Evolutionary conservation across 2,797 vertebrate genomes (phyloP).

Genomic region (Sarcoramphus papa): DNA sequence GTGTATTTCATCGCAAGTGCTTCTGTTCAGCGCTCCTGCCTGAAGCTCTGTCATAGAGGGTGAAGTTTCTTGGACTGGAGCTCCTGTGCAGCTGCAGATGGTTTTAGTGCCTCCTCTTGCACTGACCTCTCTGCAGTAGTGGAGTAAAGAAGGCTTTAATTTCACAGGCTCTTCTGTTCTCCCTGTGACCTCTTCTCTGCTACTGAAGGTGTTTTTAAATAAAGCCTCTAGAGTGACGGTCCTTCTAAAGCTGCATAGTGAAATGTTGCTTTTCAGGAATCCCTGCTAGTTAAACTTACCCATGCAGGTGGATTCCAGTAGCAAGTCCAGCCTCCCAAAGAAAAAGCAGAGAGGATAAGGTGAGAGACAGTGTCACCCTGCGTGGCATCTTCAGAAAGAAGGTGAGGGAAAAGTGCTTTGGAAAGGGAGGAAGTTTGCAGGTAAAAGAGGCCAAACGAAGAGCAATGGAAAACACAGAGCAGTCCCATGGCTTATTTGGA

Average conservation of each 20-base stretch:
- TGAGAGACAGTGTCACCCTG: accelerated
- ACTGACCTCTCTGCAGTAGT: background rate
- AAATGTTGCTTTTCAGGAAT: slow-evolving; percentile 19
- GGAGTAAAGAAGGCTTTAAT: background rate
- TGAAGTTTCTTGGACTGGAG: background rate
- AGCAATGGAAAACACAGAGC: background rate
- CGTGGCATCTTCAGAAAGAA: background rate
- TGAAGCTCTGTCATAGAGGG: background rate
- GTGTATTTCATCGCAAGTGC: accelerated
- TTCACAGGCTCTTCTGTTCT: background rate
- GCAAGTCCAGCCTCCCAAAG: background rate
- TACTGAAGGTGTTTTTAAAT: background rate
- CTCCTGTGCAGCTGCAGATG: background rate
- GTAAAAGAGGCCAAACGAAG: background rate
- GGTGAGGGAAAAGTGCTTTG: background rate
- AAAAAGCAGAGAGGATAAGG: background rate
- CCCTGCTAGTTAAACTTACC: background rate
- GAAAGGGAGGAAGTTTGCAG: background rate
- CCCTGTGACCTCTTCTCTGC: background rate
- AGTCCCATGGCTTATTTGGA: background rate
- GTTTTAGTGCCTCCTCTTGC: background rate
- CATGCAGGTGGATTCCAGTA: background rate
- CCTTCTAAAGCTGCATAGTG: background rate
- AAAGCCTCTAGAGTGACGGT: background rate
- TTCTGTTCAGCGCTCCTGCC: background rate